Evolutionary conservation across 2,113 vertebrate genomes (phyloP), one percentile per base, ranked within the genome.

Genomic region (Struthio camelus): DNA sequence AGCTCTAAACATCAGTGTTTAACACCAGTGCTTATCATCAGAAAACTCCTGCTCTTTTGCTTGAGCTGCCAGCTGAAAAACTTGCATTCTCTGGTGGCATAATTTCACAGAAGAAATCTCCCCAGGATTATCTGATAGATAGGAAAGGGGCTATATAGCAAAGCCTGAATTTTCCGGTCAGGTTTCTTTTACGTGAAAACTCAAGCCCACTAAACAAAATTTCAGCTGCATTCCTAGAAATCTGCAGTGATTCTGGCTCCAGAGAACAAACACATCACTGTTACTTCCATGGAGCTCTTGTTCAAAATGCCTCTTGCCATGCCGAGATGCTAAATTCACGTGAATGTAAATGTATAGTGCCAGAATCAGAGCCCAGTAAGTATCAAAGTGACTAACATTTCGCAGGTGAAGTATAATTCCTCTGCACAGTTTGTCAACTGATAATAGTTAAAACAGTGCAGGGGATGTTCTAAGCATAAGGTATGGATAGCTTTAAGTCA

Each of bases 141-240:
- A 66, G 80, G 80, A 87, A 96, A 82, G 89, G 11, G 27, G 54
- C 87, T 95, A 76, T 95, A 76, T 23, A 76, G 53, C 54, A 88
- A 90, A 89, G 93, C 76, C 86, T 86, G 93, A 90, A 90, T 95
- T 97, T 96, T 91, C 84, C 96, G 89, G 69, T 95, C 86, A 95
- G 80, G 75, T 96, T 96, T 80, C 84, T 92, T 96, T 85, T 76
- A 91, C 34, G 34, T 83, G 89, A 93, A 97, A 96, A 78, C 59
- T 50, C 83, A 89, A 83, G 76, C 19, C 9, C 88, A 73, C n/a
- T 75, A 78, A 87, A 70, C 87, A 94, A 95, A 94, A 94, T 95
- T 93, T 95, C 91, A 97, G 81, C 91, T 95, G 81, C 89, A 91
- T 95, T 91, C 94, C 90, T 95, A 82, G 86, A 96, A 70, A 97